Percentiles rank a stretch among this genome's conserved stretches.
phyloP scores from a whole-genome alignment of 2,888 invertebrate genomes.

The Agrenia bidenticulata region DNA sequence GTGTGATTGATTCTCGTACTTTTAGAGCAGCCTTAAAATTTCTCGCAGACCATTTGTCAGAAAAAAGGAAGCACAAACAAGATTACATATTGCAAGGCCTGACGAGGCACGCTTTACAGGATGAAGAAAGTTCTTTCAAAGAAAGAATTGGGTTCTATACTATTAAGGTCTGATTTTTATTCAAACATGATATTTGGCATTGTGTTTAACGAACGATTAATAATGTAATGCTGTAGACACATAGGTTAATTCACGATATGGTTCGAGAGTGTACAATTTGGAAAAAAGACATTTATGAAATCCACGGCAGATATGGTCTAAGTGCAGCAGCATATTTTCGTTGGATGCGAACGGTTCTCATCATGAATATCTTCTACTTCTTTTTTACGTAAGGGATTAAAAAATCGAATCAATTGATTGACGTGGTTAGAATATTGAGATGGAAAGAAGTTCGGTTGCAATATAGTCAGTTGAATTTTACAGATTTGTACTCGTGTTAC shows the following conservation, averaged over 20 bases:
- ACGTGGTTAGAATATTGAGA: no score
- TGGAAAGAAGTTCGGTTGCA: no score
- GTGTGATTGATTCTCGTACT: no score
- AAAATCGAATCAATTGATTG: background rate
- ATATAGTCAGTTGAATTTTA: no score
- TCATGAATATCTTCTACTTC: constrained; percentile 14
- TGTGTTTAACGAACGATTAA: background rate
- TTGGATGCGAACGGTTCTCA: constrained; percentile 23
- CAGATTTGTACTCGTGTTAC: background rate
- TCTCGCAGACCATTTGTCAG: no score
- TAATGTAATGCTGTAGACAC: background rate
- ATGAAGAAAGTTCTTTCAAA: background rate
- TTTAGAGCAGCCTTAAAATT: no score
- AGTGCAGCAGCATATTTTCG: constrained; percentile 23
- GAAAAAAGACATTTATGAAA: constrained; percentile 23
- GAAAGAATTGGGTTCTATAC: background rate
- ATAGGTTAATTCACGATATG: constrained; percentile 10
- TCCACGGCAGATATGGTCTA: constrained; percentile 26
- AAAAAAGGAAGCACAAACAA: background rate
- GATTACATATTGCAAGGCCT: background rate
- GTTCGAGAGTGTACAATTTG: constrained; percentile 7
- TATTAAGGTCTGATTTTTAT: no score
- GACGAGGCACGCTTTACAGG: background rate
- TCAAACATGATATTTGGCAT: no score
- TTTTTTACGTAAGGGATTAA: constrained; percentile 8